Conservation (phyloP, 2,888 invertebrate species). For the Latrodectus elegans region DNA sequence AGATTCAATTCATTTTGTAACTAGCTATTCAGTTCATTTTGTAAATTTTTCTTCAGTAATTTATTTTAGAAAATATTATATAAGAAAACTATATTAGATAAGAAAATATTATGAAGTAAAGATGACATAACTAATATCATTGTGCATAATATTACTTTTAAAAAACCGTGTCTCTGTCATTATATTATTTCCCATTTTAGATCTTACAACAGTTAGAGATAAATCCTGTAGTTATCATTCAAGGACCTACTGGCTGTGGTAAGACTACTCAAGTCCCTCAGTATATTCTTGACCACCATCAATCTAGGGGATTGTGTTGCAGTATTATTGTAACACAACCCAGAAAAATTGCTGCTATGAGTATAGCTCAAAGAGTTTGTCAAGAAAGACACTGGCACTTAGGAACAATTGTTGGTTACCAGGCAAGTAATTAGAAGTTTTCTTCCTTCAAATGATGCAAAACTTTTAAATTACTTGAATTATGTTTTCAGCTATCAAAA, state of each 20-base stretch:
- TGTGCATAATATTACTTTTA: neutral
- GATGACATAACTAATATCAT: neutral
- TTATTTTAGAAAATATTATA: too few relatives aligned
- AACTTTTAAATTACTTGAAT: too few relatives aligned
- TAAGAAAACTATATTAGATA: too few relatives aligned
- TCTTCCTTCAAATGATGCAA: neutral
- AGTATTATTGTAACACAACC: constrained; percentile 96
- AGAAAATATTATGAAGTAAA: neutral
- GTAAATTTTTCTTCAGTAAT: too few relatives aligned
- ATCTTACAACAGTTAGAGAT: constrained; percentile 82
- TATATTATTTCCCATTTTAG: constrained; percentile 74
- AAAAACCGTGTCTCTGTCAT: too few relatives aligned
- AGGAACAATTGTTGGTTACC: constrained; percentile 90
- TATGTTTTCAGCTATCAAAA: too few relatives aligned
- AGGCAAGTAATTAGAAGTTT: constrained; percentile 78
- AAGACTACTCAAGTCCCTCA: constrained; percentile 87
- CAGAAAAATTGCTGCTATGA: constrained; percentile 92
- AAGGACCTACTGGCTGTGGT: constrained; percentile 96
- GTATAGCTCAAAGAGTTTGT: constrained; percentile 89
- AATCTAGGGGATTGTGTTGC: constrained; percentile 80
- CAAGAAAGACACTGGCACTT: constrained; percentile 87
- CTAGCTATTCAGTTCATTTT: too few relatives aligned
- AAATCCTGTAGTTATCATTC: constrained; percentile 86
- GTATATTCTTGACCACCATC: constrained; percentile 89
- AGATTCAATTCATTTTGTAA: too few relatives aligned